Base-by-base conservation (phyloP, 1,140 invertebrate species). In the Parapsyche elsis region DNA sequence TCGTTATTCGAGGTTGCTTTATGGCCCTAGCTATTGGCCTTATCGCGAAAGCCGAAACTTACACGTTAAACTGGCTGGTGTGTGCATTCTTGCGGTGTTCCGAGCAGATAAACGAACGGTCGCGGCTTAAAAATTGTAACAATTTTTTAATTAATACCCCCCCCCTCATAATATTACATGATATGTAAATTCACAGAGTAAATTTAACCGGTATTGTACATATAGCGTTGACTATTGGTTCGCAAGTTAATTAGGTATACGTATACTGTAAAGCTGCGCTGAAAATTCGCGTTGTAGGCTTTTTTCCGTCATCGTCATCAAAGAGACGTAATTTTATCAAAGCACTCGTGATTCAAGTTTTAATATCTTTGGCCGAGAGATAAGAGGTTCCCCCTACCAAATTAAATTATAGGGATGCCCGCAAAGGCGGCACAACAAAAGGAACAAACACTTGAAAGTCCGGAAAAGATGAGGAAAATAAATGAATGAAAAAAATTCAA, bases 291-390 rank as follows among this genome's bases (percentile, higher is more conserved):
- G 9, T 21, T 9, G 16, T 21, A 16, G 1, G 21, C 10, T 61
- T 61, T 61, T 61, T 61, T 61, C 9, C 9, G 7, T 61, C 21
- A 19, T 61, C 24, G 64, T 67, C n/a, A 23, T 67, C 64, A 67
- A 67, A 67, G 64, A 30, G 64, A 21, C 64, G 64, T 26, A 67
- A 67, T 67, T 67, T 67, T 67, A 67, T 67, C 64, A 67, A 67
- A 67, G 64, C 64, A 67, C 64, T 67, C 64, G 64, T 24, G 64
- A 67, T 67, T 67, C 64, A 19, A 67, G 64, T 67, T 67, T 67
- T 67, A 67, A 67, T 67, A 67, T 67, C 64, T 67, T 67, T 67
- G 64, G 23, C 64, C 64, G 24, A 38, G 7, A 67, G 64, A 67
- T 67, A 67, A 67, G 64, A 67, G 64, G 30, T 38, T 19, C 64